Evolutionary conservation across 2,113 vertebrate species (phyloP), one percentile per base, ranked within the genome.

Genomic region (Lichenostomus cassidix): DNA sequence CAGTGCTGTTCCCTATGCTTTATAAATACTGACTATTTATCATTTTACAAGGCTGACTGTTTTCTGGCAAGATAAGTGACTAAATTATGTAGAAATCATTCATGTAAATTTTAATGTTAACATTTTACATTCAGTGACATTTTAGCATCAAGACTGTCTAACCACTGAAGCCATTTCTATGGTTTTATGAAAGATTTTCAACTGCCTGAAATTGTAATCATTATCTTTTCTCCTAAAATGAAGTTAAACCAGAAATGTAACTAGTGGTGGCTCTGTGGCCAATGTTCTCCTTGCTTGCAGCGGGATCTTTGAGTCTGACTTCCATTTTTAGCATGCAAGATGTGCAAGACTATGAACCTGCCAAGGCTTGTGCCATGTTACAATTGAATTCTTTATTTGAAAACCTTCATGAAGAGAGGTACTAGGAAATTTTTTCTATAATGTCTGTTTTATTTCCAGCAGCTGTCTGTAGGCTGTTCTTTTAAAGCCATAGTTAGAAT

Each of bases 391-490:
- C 63, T 70, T 86, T 79, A 59, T 46, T 87, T 81, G 2, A 84
- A 82, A 95, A 59, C 59, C 47, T 60, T 91, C 8, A 21, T 39
- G 74, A 69, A 83, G 37, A 39, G 76, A 76, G 52, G 39, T 41
- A 79, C 11, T 74, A 79, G 71, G 69, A 85, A 74, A 85, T 35
- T 33, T 80, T 71, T 94, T 75, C 85, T 94, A 15, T 91, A 81
- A 91, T 70, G 62, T 80, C 46, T 94, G 0, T 96, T 96, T 95
- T 93, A 96, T 97, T 97, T 96, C 93, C 85, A 95, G 92, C 97
- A 97, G 95, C 96, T 97, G 96, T 88, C 93, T 96, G 84, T 95
- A 94, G 91, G 95, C 94, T 97, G 91, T 85, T 95, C 70, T 82
- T 94, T 95, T 91, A 91, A 63, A 97, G 94, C 83, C 79, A 52